phyloP scores from a whole-genome alignment of 2,113 vertebrate species.

The Indicator maculatus region DNA sequence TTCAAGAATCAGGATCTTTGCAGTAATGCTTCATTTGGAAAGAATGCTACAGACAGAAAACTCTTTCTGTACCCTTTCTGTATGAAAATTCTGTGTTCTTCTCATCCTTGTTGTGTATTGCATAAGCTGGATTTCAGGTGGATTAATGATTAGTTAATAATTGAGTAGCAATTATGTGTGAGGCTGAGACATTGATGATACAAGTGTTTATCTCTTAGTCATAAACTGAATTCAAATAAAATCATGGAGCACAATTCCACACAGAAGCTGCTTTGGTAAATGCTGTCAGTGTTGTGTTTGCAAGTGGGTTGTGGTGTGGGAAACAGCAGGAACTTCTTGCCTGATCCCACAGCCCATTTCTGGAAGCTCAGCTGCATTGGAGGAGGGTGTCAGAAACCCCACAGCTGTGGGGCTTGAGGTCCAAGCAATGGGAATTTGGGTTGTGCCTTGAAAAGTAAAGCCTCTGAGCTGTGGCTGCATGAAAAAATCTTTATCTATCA shows the following conservation, averaged over 20 bases:
- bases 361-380: not conserved
- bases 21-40: not conserved
- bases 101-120: conserved; percentile 3
- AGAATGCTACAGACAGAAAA: not conserved
- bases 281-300: not conserved
- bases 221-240: conserved; percentile 4
- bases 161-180: not conserved
- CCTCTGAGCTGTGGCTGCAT: not conserved
- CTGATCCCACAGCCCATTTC: not conserved
- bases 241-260: not conserved
- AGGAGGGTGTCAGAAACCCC: not conserved
- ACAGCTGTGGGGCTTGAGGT: not conserved
- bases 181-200: not conserved
- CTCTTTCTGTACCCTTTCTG: not conserved
- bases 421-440: not conserved
- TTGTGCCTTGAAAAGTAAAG: not conserved
- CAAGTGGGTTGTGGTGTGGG: not conserved
- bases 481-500: not conserved
- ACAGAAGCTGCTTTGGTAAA: not conserved
- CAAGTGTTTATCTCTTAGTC: conserved; percentile 35
- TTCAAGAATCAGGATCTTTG: not conserved
- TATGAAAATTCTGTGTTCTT: conserved; percentile 4
- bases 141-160: conserved; percentile 42
- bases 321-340: not conserved
- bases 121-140: conserved; percentile 31